These are phyloP conservation scores for Dolichallabes microphthalmus DNA, from an alignment of 2,113 vertebrate genomes.

Conservation along the genomic window DNA sequence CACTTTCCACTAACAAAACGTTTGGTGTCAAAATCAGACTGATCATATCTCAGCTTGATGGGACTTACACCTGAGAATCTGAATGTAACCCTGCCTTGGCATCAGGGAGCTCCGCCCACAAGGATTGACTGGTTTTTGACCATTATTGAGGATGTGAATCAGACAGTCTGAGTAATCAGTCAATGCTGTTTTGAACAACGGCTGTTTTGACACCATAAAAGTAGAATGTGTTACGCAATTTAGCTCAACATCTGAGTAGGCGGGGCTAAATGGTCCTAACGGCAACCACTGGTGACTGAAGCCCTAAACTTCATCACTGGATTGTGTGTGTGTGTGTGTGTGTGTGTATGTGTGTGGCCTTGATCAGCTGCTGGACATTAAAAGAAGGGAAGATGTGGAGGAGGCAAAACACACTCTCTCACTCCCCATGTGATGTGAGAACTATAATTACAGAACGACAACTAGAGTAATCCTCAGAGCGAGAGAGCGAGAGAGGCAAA, in stretches of 20 bases:
- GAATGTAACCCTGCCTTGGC: background rate
- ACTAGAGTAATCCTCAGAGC: background rate
- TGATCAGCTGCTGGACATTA: background rate
- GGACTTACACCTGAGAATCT: background rate
- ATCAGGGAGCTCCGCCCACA: background rate
- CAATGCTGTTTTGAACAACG: background rate
- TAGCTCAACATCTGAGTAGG: background rate
- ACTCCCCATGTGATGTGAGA: constrained; percentile 9
- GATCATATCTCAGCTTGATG: too few relatives aligned
- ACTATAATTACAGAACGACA: constrained; percentile 14
- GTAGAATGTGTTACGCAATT: background rate
- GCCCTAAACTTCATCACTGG: background rate
- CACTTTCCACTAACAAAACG: background rate
- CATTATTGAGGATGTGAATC: background rate
- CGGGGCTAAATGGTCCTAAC: background rate
- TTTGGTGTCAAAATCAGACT: background rate
- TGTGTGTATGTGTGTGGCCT: constrained; percentile 1
- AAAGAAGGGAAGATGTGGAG: background rate
- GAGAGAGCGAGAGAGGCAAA: background rate
- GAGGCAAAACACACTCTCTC: background rate
- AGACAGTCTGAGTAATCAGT: background rate
- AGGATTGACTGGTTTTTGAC: background rate
- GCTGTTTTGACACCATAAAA: background rate
- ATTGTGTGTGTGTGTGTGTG: background rate
- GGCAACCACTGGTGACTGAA: background rate